Conservation (phyloP, 2,113 vertebrate species). For the Pachycephala philippinensis region DNA sequence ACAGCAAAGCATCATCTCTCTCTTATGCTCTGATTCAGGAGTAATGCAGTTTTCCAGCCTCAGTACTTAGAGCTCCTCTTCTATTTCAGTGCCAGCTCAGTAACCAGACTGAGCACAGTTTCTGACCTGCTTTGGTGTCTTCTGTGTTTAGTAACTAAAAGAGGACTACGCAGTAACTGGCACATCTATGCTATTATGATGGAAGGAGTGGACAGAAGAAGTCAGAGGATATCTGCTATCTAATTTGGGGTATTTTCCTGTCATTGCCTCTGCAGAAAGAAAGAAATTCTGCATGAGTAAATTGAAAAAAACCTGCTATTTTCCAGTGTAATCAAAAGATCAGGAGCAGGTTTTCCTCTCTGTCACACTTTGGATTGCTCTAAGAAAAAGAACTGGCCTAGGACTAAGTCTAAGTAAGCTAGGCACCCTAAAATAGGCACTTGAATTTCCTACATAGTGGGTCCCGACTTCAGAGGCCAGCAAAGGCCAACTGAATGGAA, state of each 20-base stretch:
- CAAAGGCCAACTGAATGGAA: background rate
- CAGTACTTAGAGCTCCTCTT: background rate
- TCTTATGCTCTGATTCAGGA: background rate
- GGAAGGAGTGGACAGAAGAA: background rate
- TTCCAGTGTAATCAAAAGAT: background rate
- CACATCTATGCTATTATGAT: background rate
- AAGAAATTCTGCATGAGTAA: background rate
- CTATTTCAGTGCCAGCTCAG: background rate
- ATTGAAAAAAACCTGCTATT: background rate
- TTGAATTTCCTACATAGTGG: background rate
- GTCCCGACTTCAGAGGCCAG: background rate
- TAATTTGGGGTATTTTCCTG: background rate
- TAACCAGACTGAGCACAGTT: background rate
- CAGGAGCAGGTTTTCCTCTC: background rate
- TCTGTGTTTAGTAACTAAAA: background rate
- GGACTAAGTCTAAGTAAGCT: background rate
- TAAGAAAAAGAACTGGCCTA: background rate
- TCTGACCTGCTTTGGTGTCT: background rate
- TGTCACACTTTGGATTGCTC: background rate
- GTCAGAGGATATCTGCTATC: background rate
- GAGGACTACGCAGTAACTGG: background rate
- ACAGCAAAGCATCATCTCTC: background rate
- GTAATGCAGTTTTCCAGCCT: background rate
- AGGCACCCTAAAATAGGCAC: background rate
- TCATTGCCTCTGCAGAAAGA: background rate